Evolutionary conservation across 1,140 invertebrate species (phyloP), one percentile per base, ranked within the genome.

Genomic region (Gonatopus flavifemur): DNA sequence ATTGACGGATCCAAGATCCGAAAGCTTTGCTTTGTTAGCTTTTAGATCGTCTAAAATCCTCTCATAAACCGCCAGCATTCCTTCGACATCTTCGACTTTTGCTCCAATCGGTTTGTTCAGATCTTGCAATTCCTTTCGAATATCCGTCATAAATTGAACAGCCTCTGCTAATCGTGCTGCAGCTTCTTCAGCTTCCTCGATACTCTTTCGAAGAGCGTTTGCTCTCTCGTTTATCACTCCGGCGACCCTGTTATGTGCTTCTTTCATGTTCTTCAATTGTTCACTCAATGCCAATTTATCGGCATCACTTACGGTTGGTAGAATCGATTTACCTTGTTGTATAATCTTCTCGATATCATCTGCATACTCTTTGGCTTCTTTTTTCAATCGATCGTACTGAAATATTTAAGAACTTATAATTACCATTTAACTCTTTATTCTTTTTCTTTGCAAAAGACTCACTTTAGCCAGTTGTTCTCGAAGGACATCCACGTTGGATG

Each of bases 51-150:
- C 83, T 6, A 94, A 72, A 35, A 94, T 88, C 55, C 82, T 83
- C 74, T 94, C 90, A 67, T 93, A 93, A 18, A 85, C 81, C 19
- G 83, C 81, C 15, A 93, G 76, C 64, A 91, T 81, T 12, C 86
- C 84, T 72, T 91, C 86, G 0, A 93, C 90, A 64, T 93, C 90
- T 70, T 93, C 90, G 3, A 89, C 86, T 64, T 86, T 87, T 3
- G 86, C 86, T 12, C 94, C 93, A 43, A 95, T 86, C 1, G 93
- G 91, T 70, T 88, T 88, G 61, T 88, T 91, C 0, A 94, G 74
- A 38, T 89, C 84, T 56, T 91, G 88, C 1, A 96, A 72, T 66
- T 94, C 88, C 42, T 85, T 84, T 68, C 94, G 89, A 19, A 96
- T 87, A 45, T 86, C 83, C 28, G 86, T 84, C 61, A 94, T 82